Evolutionary conservation across 2,888 invertebrate species (phyloP).

Genomic region (Schrankia costaestrigalis): DNA sequence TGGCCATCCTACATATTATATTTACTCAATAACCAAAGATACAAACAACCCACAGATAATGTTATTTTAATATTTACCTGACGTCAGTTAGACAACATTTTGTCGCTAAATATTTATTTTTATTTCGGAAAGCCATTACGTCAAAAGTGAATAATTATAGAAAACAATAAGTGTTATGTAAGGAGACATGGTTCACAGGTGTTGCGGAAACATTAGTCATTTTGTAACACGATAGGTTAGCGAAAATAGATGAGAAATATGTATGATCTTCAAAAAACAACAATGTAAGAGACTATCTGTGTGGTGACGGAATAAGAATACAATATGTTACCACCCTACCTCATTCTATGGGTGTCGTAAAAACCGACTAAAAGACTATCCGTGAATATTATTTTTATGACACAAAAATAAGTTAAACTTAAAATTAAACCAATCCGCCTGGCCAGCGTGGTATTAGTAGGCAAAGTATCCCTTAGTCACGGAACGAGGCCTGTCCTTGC

Average conservation of each 20-base stretch:
- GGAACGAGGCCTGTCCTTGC: too few relatives aligned
- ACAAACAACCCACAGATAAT: neutral
- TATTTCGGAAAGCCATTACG: constrained; percentile 26
- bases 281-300: neutral
- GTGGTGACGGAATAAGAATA: too few relatives aligned
- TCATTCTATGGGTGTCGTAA: too few relatives aligned
- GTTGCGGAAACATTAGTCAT: constrained; percentile 31
- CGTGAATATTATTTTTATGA: too few relatives aligned
- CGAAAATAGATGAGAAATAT: constrained; percentile 8
- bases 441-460: too few relatives aligned
- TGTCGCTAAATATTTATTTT: constrained; percentile 30
- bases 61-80: constrained; percentile 6
- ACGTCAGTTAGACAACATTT: constrained; percentile 25
- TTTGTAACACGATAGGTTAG: constrained; percentile 9
- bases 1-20: too few relatives aligned
- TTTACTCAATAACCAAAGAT: neutral
- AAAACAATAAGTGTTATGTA: constrained; percentile 39
- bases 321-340: too few relatives aligned
- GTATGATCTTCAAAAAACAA: neutral
- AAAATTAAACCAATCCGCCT: too few relatives aligned
- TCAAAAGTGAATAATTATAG: constrained; percentile 29
- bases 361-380: too few relatives aligned
- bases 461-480: too few relatives aligned
- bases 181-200: constrained; percentile 31
- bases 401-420: too few relatives aligned